These are phyloP conservation scores for Kradibia gibbosae DNA, from an alignment of 1,140 invertebrate species.

Conservation along the genomic window DNA sequence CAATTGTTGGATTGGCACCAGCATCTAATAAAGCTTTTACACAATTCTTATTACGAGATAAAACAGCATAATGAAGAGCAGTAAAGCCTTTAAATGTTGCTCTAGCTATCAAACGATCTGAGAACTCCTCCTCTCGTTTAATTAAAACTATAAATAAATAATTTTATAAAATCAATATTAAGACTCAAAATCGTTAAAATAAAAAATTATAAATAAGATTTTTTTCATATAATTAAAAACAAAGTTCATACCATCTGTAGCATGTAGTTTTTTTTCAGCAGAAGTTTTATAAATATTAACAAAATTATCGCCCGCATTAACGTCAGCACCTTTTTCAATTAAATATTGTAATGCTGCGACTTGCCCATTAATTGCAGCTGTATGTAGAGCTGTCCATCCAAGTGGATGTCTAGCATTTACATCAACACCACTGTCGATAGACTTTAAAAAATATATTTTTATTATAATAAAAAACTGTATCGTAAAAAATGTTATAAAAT, in stretches of 20 bases:
- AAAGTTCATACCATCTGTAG: slow-evolving; percentile 75
- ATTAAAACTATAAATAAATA: slow-evolving; percentile 74
- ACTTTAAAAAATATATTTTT: slow-evolving; percentile 51
- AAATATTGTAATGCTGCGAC: slow-evolving; percentile 78
- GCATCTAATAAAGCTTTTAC: slow-evolving; percentile 76
- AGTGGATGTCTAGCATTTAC: slow-evolving; percentile 80
- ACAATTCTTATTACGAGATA: slow-evolving; percentile 80
- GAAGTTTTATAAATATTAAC: slow-evolving; percentile 80
- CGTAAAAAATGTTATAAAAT: not conserved
- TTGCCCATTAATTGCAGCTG: slow-evolving; percentile 85
- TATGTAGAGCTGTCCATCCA: slow-evolving; percentile 91
- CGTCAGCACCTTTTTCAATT: slow-evolving; percentile 83
- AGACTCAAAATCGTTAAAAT: slow-evolving; percentile 16
- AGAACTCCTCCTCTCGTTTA: slow-evolving; percentile 86
- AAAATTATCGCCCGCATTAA: slow-evolving; percentile 86
- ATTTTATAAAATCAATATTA: slow-evolving; percentile 1
- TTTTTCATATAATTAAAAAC: slow-evolving; percentile 19
- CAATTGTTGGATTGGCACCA: slow-evolving; percentile 81
- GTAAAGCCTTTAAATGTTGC: slow-evolving; percentile 90
- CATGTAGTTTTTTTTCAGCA: slow-evolving; percentile 73
- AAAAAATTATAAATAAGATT: slow-evolving; percentile 7
- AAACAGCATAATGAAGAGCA: slow-evolving; percentile 90
- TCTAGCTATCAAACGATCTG: slow-evolving; percentile 80
- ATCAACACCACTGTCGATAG: slow-evolving; percentile 69
- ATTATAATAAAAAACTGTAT: too few species aligned